phyloP scores from a whole-genome alignment of 2,113 vertebrate species.

The Vidua chalybeata region DNA sequence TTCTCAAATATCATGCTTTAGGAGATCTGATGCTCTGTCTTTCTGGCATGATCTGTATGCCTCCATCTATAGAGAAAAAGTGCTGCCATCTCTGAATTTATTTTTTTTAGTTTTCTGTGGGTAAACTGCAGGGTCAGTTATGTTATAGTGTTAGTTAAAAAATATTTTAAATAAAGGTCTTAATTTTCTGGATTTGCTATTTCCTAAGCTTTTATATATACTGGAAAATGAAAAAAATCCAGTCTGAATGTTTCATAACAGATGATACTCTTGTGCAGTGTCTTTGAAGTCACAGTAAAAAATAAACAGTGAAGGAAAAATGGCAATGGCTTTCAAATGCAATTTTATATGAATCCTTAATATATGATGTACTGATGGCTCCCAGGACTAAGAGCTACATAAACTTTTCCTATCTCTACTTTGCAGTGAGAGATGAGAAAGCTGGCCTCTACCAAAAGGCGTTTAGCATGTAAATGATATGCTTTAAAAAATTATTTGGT shows the following conservation, averaged over 20 bases:
- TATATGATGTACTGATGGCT: background rate
- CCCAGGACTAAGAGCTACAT: background rate
- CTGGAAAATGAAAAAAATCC: fast-evolving
- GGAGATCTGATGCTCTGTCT: constrained; percentile 51
- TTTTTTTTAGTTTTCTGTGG: constrained; percentile 31
- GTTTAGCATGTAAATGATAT: background rate
- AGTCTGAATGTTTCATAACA: background rate
- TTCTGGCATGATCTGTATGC: background rate
- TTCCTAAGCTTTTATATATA: background rate
- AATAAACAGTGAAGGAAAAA: background rate
- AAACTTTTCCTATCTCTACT: background rate
- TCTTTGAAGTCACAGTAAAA: background rate
- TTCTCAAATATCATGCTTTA: constrained; percentile 22
- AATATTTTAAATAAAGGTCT: constrained; percentile 23
- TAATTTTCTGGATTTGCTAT: background rate
- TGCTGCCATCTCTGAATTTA: background rate
- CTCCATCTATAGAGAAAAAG: constrained; percentile 17
- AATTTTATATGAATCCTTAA: background rate
- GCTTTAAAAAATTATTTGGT: background rate
- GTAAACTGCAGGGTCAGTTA: constrained; percentile 33
- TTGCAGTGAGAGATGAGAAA: background rate
- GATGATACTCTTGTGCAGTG: background rate
- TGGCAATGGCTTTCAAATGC: background rate
- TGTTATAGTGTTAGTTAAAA: constrained; percentile 9
- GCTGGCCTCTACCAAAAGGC: background rate